phyloP scores from a whole-genome alignment of 53 echinoderm and acorn worm species.

The Temnopleurus reevesii region DNA sequence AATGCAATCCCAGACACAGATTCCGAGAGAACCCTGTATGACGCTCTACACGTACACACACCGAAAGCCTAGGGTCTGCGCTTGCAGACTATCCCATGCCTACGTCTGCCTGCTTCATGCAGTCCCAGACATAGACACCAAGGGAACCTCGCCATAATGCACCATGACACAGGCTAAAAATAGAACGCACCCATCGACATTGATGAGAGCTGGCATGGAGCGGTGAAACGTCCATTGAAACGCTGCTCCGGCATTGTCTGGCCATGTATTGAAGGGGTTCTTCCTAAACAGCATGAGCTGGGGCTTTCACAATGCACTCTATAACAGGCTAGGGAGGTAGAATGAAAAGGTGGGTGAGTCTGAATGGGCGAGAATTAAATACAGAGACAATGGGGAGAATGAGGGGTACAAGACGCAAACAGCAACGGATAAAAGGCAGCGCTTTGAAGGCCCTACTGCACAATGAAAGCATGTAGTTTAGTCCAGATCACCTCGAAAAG shows the following conservation, averaged over 20 bases:
- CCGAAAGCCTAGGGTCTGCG: no score
- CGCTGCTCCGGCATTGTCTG: slow-evolving; percentile 23
- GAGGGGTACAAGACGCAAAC: slow-evolving; percentile 18
- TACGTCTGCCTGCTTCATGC: neutral
- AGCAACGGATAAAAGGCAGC: neutral
- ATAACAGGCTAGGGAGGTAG: slow-evolving; percentile 28
- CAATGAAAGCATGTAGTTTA: no score
- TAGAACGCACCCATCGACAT: slow-evolving; percentile 25
- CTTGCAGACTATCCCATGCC: no score
- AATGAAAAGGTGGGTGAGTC: slow-evolving; percentile 27
- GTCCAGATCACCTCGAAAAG: no score
- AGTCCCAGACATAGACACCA: slow-evolving; percentile 28
- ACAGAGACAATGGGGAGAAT: neutral
- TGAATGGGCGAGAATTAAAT: slow-evolving; percentile 17
- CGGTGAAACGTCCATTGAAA: slow-evolving; percentile 1
- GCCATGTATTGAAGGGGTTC: neutral
- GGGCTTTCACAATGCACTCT: slow-evolving; percentile 10
- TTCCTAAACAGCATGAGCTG: neutral
- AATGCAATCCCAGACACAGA: no score
- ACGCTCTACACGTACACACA: no score
- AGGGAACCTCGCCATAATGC: neutral
- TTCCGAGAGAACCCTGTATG: no score
- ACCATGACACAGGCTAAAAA: slow-evolving; percentile 40
- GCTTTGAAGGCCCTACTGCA: no score
- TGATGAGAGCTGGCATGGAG: slow-evolving; percentile 7